phyloP scores from a whole-genome alignment of 2,797 vertebrate species.

The Acanthurus lineatus region DNA sequence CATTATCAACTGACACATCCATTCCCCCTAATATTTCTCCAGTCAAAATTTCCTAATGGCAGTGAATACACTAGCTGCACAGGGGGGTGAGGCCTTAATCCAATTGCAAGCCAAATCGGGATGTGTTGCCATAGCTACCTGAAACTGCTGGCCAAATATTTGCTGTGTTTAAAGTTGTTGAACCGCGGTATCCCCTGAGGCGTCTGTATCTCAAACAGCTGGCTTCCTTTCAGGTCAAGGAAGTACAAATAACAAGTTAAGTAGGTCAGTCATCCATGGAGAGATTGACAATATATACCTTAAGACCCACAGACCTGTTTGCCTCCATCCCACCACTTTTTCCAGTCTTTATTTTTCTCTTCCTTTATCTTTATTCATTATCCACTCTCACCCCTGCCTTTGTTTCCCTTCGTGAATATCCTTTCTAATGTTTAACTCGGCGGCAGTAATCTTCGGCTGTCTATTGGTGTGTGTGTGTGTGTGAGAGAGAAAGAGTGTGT shows the following conservation, averaged over 20 bases:
- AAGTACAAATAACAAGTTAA: constrained; percentile 38
- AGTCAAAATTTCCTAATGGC: background rate
- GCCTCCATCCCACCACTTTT: background rate
- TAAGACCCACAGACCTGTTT: background rate
- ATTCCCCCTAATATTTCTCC: background rate
- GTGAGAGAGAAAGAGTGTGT: background rate
- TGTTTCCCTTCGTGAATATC: constrained; percentile 39
- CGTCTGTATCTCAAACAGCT: constrained; percentile 45
- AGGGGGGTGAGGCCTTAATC: constrained; percentile 18
- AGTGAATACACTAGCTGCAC: background rate
- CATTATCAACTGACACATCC: background rate
- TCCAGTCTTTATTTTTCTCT: background rate
- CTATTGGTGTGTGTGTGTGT: background rate
- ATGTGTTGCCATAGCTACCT: constrained; percentile 76
- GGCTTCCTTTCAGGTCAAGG: constrained; percentile 41
- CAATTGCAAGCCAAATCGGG: constrained; percentile 43
- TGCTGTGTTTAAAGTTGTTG: constrained; percentile 68
- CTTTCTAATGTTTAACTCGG: constrained; percentile 77
- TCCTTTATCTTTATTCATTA: constrained; percentile 17
- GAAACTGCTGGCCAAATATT: constrained; percentile 79
- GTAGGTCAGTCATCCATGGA: background rate
- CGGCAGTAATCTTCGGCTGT: constrained; percentile 44
- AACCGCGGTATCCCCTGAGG: constrained; percentile 17
- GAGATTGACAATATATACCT: background rate
- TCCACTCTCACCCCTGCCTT: background rate